Base-by-base conservation (phyloP, 1,140 invertebrate species). In the Orussus abietinus region DNA sequence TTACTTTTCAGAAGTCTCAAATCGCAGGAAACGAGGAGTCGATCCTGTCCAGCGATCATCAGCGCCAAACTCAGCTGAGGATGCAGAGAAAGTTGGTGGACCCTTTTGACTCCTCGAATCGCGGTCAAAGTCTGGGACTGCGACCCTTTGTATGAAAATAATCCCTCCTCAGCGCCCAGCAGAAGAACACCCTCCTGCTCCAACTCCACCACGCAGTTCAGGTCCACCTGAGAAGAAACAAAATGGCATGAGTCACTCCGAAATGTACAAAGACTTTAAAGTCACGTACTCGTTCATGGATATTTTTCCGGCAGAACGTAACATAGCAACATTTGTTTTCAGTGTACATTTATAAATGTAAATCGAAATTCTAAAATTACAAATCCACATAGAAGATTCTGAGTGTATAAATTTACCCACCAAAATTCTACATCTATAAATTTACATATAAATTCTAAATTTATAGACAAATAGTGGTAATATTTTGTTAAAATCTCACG, bases 41-140 rank as follows among this genome's bases (percentile, higher is more conserved):
- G 75, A n/a, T 80, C 80, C 41, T 78, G 74, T 1, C 82, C 81
- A 18, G 78, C 80, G 47, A 85, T 82, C 69, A 86, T 78, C 17
- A 88, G 60, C n/a, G 80, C 79, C 14, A 80, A 59, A 28, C 77
- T 76, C 10, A 86, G 53, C 2, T 75, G 68, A 7, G 70, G 55
- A 25, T 84, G 72, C 9, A 81, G 56, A 1, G 77, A 71, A 21
- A 88, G 76, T 47, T 83, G 80, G 42, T 83, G 79, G 2, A 88
- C 77, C 29, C 74, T 73, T 33, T 75, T 76, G 12, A 85, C 75
- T 2, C 84, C 85, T 1, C 77, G 71, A 40, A 88, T 82, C 1
- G 45, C 53, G 11, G 70, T 74, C 4, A 68, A 53, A 9, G 51
- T 51, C 7, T 57, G 57, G 4, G 64, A 69, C 14, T 64, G 59